Percentiles rank a stretch among this genome's conserved stretches.
These are phyloP conservation scores for Ennomos erosarius DNA, from an alignment of 2,888 invertebrate genomes.

Conservation along the genomic window DNA sequence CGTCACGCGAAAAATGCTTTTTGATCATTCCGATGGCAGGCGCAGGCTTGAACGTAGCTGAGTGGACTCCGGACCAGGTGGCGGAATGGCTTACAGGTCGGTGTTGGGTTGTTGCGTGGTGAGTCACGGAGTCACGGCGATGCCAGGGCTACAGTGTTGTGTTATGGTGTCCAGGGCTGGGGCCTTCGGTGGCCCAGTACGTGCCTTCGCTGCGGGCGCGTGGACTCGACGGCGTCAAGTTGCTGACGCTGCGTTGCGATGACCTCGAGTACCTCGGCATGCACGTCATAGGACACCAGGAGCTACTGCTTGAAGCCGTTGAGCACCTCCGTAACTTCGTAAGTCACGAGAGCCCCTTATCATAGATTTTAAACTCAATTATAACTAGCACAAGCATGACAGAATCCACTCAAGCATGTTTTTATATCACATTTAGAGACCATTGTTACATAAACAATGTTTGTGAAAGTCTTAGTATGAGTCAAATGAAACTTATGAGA, in stretches of 20 bases:
- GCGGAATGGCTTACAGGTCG: constrained; percentile 95
- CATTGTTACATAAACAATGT: constrained; percentile 8
- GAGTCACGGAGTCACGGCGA: neutral
- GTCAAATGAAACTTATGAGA: neutral
- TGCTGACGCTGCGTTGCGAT: constrained; percentile 94
- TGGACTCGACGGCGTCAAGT: constrained; percentile 91
- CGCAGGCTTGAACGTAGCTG: constrained; percentile 87
- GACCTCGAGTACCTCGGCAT: constrained; percentile 95
- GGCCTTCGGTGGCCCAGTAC: constrained; percentile 91
- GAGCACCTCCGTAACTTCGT: constrained; percentile 96
- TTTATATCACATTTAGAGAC: constrained; percentile 4
- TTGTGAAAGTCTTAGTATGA: too few relatives aligned
- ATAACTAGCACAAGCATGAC: neutral
- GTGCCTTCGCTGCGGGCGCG: constrained; percentile 92
- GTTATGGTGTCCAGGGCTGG: constrained; percentile 86
- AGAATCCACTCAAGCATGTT: constrained; percentile 3
- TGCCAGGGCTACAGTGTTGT: constrained; percentile 1
- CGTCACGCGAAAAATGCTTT: constrained; percentile 55
- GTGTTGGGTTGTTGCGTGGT: constrained; percentile 34
- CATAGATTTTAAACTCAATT: neutral
- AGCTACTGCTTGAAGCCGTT: constrained; percentile 96
- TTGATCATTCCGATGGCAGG: constrained; percentile 61
- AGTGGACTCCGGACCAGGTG: constrained; percentile 96
- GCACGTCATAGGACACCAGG: constrained; percentile 95
- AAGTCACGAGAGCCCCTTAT: constrained; percentile 57